These are phyloP conservation scores for Sebastes glaucus DNA, from an alignment of 2,797 vertebrate species.

Conservation along the genomic window DNA sequence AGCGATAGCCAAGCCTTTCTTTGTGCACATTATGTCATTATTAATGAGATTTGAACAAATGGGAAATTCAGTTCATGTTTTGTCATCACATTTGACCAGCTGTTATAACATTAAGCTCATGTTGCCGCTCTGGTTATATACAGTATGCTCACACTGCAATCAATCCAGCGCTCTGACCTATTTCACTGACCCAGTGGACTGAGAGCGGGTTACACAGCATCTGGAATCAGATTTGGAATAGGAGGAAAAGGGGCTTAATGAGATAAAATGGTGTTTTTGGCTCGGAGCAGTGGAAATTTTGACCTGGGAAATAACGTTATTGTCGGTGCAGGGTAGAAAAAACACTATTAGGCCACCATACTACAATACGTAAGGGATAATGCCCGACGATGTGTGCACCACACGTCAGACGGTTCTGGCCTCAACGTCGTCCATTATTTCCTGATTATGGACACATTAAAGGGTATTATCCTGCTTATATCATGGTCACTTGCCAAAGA, in stretches of 20 bases:
- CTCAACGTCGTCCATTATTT: too few species aligned
- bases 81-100: constrained; percentile 49
- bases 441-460: too few species aligned
- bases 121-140: constrained; percentile 13
- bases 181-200: constrained; percentile 35
- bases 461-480: too few species aligned
- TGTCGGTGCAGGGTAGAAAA: neutral
- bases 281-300: neutral
- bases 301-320: constrained; percentile 15
- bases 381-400: too few species aligned
- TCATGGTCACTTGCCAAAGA: too few species aligned
- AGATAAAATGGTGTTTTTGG: constrained; percentile 2
- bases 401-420: too few species aligned
- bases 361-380: neutral
- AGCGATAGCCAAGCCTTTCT: constrained; percentile 8
- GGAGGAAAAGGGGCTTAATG: constrained; percentile 12
- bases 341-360: neutral
- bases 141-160: constrained; percentile 9
- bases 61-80: constrained; percentile 41
- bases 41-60: constrained; percentile 44
- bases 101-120: constrained; percentile 40
- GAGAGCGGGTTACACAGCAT: neutral
- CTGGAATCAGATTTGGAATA: constrained; percentile 13
- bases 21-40: constrained; percentile 44
- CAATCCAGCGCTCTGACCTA: constrained; percentile 25